A percentile compares a stretch with the other conserved stretches of the same genome.
Conservation (phyloP, 2,113 vertebrate species). For the Cinclus mexicanus region DNA sequence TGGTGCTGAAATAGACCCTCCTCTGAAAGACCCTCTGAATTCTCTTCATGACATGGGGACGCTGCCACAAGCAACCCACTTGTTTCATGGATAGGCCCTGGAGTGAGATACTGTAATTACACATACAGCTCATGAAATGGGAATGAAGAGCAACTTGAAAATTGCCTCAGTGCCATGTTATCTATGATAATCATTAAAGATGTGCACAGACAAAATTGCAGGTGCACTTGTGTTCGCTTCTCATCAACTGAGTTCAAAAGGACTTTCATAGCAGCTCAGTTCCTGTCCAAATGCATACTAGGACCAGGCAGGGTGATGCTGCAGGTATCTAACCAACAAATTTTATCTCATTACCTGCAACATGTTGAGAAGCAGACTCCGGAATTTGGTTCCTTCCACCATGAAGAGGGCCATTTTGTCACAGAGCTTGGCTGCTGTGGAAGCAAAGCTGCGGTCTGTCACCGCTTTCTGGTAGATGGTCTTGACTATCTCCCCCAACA, state of each 20-base stretch:
- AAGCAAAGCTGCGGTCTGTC: slow-evolving; percentile 90
- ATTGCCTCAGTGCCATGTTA: slow-evolving; percentile 36
- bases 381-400: slow-evolving; percentile 96
- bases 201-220: slow-evolving; percentile 27
- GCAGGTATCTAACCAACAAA: neutral
- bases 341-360: slow-evolving; percentile 82
- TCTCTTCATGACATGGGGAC: neutral
- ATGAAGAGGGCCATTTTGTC: slow-evolving; percentile 97
- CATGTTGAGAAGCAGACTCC: slow-evolving; percentile 94
- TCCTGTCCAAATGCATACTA: neutral
- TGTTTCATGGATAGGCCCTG: neutral
- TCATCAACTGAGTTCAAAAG: slow-evolving; percentile 39
- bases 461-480: slow-evolving; percentile 91
- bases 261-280: neutral
- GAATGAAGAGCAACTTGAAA: neutral
- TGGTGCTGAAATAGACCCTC: neutral
- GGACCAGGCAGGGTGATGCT: neutral
- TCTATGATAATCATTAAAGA: slow-evolving; percentile 17
- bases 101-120: neutral
- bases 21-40: neutral
- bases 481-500: slow-evolving; percentile 86
- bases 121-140: neutral
- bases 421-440: slow-evolving; percentile 90
- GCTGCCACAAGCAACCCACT: neutral
- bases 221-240: slow-evolving; percentile 22